Conservation (phyloP, 1,140 invertebrate genomes). For the Neomicropteryx cornuta region DNA sequence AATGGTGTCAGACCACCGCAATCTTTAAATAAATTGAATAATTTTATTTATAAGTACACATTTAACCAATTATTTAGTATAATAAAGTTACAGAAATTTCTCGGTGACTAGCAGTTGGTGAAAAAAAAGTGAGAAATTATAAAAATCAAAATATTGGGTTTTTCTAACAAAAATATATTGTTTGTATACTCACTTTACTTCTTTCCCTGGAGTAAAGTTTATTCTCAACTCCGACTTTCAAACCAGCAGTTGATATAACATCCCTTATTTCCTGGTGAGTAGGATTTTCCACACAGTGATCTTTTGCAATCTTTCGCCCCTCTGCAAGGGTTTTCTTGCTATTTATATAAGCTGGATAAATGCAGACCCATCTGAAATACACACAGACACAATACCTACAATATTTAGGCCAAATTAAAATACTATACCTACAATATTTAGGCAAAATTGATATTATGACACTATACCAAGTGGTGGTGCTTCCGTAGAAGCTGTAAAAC, state of each 20-base stretch:
- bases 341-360: constrained; percentile 95
- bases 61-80: no score
- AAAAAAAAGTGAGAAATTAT: no score
- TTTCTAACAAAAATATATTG: no score
- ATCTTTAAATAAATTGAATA: no score
- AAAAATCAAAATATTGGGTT: no score
- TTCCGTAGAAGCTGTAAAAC: no score
- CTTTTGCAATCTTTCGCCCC: constrained; percentile 74
- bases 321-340: constrained; percentile 82
- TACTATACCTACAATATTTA: constrained; percentile 1
- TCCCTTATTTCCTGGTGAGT: constrained; percentile 89
- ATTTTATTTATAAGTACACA: no score
- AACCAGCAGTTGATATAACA: constrained; percentile 69
- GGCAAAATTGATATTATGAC: constrained; percentile 6
- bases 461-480: constrained; percentile 1
- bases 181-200: constrained; percentile 65
- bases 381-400: constrained; percentile 9
- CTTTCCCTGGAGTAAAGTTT: constrained; percentile 87
- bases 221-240: constrained; percentile 86
- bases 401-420: constrained; percentile 6
- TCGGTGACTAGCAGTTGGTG: no score
- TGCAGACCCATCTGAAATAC: constrained; percentile 80
- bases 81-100: no score
- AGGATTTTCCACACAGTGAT: constrained; percentile 87
- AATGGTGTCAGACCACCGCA: no score